These are phyloP conservation scores for Trissoscelio sp. DNA, from an alignment of 2,888 invertebrate genomes.

Conservation along the genomic window DNA sequence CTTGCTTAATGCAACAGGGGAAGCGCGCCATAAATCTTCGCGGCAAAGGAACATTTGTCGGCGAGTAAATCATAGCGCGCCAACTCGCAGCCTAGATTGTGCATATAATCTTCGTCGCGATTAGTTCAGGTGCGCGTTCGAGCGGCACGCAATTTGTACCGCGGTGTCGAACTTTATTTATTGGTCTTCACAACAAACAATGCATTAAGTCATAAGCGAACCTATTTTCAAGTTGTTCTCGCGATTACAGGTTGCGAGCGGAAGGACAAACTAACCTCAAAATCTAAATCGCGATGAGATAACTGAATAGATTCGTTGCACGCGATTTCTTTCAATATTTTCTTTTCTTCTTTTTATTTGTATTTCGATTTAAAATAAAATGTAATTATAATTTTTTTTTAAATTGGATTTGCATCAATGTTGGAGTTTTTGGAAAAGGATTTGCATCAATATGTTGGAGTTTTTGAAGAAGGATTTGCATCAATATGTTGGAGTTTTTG, in stretches of 20 bases:
- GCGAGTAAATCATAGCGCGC: conserved; percentile 63
- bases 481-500: too few relatives aligned
- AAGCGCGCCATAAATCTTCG: conserved; percentile 45
- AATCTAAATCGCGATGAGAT: not conserved
- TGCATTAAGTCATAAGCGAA: conserved; percentile 44
- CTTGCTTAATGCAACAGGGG: conserved; percentile 36
- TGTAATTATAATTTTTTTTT: too few relatives aligned
- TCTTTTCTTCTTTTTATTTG: too few relatives aligned
- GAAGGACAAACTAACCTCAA: conserved; percentile 9
- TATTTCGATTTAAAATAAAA: too few relatives aligned
- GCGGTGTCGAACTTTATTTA: conserved; percentile 60
- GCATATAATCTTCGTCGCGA: conserved; percentile 59
- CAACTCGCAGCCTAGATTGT: conserved; percentile 55
- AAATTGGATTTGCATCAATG: too few relatives aligned
- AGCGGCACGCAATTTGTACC: conserved; percentile 62
- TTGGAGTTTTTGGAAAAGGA: too few relatives aligned
- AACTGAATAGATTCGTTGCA: not conserved
- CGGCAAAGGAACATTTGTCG: conserved; percentile 45
- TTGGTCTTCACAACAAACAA: conserved; percentile 33
- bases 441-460: too few relatives aligned
- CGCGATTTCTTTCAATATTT: not conserved
- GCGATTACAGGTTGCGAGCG: conserved; percentile 12
- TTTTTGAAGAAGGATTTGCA: too few relatives aligned
- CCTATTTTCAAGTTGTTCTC: conserved; percentile 23
- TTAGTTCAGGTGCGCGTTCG: conserved; percentile 59